Evolutionary conservation across 2,888 invertebrate species (phyloP), one percentile per base, ranked within the genome.

Genomic region (Sinohyriopsis cumingii): DNA sequence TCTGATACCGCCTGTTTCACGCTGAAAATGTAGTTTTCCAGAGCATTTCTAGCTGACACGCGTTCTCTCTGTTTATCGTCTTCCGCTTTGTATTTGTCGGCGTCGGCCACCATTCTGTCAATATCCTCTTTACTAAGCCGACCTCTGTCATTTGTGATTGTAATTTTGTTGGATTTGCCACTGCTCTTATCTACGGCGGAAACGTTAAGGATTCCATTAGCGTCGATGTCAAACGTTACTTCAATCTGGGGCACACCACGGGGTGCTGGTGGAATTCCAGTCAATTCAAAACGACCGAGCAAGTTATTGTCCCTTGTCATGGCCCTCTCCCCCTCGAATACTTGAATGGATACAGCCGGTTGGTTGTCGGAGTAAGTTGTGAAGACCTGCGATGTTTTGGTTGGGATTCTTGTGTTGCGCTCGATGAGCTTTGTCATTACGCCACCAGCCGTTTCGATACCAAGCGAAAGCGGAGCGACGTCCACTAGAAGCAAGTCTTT

Each of bases 271-370:
- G 88, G 86, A 33, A 88, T 87, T 33, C 87, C 87, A 20, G 76
- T 78, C 67, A 88, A 77, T 33, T 87, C 86, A 71, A 87, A 87
- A 24, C 68, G 72, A 22, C 87, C 87, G 9, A 87, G 74, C 19
- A 77, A 63, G 72, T 96, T 96, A 92, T 97, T 97, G 89, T 97
- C 96, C 89, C 95, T 96, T 83, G 97, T 96, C 97, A 97, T 96
- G 66, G 96, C 95, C 83, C 97, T 94, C 91, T 97, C 97, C 73
- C 96, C 97, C 91, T 97, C 96, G 88, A 94, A 97, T 3, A 97
- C 96, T 64, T 84, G 84, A 54, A 86, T 84, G 60, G 69, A 73
- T 19, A 87, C 85, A 12, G 75, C 83, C 12, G 86, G 84, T 87
- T 97, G 97, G 85, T 96, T 96, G 90, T 97, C 97, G 45, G 95